phyloP scores from a whole-genome alignment of 2,888 invertebrate species.

The Bellardia pandia region DNA sequence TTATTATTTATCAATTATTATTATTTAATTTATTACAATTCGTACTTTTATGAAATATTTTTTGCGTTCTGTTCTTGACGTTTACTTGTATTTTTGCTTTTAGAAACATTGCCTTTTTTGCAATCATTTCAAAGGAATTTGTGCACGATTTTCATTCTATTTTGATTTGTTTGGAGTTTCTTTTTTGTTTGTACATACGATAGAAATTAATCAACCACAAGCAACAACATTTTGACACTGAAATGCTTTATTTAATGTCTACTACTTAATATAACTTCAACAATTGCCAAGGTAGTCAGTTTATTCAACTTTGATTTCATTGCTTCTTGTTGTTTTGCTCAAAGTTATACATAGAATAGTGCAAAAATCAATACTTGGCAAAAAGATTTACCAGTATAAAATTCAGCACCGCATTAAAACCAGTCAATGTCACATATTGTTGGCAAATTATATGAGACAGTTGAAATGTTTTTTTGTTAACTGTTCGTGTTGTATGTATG shows the following conservation, averaged over 20 bases:
- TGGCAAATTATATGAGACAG: background rate
- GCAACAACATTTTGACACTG: background rate
- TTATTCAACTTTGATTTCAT: conserved; percentile 5
- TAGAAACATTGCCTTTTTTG: no score
- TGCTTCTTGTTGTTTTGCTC: background rate
- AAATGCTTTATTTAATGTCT: background rate
- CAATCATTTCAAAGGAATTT: no score
- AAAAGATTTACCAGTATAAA: background rate
- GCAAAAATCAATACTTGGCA: conserved; percentile 31
- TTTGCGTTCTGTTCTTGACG: no score
- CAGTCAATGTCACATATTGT: conserved; percentile 26
- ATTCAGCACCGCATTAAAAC: conserved; percentile 9
- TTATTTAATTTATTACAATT: no score
- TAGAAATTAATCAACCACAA: background rate
- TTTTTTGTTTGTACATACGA: no score
- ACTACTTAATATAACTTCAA: background rate
- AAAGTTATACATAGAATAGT: no score
- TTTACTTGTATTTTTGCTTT: no score
- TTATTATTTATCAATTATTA: no score
- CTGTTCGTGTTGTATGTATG: background rate
- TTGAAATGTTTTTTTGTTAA: background rate
- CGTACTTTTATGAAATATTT: no score
- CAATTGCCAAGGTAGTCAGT: background rate
- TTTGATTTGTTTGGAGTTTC: no score
- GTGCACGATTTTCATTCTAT: no score